These are phyloP conservation scores for Eupithecia subumbrata DNA, from an alignment of 2,888 invertebrate species.

Conservation along the genomic window DNA sequence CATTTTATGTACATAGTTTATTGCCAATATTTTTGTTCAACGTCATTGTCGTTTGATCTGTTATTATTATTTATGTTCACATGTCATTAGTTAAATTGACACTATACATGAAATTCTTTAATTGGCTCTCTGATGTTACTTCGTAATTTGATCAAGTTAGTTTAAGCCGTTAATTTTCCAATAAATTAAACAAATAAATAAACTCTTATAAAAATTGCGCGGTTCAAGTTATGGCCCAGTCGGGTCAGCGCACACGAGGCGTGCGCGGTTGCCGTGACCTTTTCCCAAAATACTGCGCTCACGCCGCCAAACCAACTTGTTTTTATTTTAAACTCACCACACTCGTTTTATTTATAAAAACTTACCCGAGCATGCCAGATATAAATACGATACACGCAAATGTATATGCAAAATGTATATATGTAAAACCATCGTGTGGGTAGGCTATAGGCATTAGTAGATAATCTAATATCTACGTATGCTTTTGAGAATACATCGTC, in stretches of 20 bases:
- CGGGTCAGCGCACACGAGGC: conserved; percentile 44
- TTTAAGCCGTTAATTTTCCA: no score
- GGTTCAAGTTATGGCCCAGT: neutral
- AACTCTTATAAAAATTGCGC: neutral
- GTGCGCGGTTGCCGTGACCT: conserved; percentile 71
- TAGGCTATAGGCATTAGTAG: neutral
- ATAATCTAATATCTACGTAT: neutral
- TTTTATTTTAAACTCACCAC: conserved; percentile 57
- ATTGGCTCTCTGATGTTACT: no score
- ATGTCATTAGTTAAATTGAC: no score
- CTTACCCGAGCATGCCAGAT: conserved; percentile 56
- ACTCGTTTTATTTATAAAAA: conserved; percentile 63
- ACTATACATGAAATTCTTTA: no score
- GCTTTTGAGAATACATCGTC: neutral
- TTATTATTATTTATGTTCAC: no score
- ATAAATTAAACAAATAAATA: no score
- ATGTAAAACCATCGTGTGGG: neutral
- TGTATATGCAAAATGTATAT: conserved; percentile 6
- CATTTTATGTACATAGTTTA: no score
- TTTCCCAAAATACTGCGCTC: conserved; percentile 64
- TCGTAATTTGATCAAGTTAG: no score
- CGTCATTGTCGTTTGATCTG: no score
- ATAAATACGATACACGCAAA: conserved; percentile 50
- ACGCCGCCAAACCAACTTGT: conserved; percentile 59
- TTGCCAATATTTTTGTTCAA: no score